These are phyloP conservation scores for Melieria crassipennis DNA, from an alignment of 2,888 invertebrate genomes.

Conservation along the genomic window DNA sequence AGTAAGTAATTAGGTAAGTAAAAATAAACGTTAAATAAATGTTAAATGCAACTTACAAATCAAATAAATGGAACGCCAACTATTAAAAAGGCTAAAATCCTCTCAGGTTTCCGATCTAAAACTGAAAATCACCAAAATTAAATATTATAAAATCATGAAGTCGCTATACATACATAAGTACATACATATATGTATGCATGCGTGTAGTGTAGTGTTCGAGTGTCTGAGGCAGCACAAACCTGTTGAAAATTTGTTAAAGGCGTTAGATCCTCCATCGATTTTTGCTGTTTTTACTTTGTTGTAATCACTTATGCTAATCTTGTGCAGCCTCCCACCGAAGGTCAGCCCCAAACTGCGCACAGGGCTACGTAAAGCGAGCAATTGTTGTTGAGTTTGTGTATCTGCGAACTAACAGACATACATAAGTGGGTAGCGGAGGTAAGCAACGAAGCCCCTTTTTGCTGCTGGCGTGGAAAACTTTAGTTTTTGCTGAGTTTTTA, in stretches of 20 bases:
- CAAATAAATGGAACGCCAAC: not conserved
- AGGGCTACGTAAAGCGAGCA: not conserved
- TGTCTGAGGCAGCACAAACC: conserved; percentile 23
- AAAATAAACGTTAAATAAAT: not conserved
- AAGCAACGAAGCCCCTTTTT: too few species aligned
- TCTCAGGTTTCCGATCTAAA: not conserved
- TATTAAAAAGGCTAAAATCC: not conserved
- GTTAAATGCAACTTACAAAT: not conserved
- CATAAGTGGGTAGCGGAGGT: too few species aligned
- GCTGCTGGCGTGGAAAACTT: too few species aligned
- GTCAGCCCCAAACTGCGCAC: not conserved
- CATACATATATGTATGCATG: not conserved
- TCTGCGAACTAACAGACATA: too few species aligned
- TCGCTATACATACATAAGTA: not conserved
- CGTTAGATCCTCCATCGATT: conserved; percentile 41
- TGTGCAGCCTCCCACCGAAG: not conserved
- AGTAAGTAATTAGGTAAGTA: not conserved
- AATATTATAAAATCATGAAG: not conserved
- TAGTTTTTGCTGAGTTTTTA: too few species aligned
- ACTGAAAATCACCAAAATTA: conserved; percentile 13
- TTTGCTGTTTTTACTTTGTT: not conserved
- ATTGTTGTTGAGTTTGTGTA: not conserved
- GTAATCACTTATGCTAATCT: too few species aligned
- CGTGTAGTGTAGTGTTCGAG: not conserved
- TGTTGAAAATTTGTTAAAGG: conserved; percentile 40